Evolutionary conservation across 2,113 vertebrate species (phyloP).

Genomic region (Nesogale talazaci): DNA sequence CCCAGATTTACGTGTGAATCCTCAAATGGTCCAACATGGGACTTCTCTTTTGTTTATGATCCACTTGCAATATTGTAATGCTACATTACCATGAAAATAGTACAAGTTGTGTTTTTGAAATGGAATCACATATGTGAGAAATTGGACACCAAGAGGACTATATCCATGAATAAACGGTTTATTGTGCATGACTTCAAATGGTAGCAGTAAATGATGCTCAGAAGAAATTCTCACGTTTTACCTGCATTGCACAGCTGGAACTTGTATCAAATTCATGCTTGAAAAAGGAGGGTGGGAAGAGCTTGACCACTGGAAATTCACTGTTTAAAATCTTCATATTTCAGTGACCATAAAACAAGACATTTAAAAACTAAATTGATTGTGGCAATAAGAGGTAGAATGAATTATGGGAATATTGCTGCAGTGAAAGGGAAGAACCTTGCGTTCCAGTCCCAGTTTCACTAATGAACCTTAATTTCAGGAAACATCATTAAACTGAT

Average conservation of each 20-base stretch:
- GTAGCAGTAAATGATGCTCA: conserved; percentile 49
- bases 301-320: conserved; percentile 52
- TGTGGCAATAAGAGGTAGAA: conserved; percentile 1
- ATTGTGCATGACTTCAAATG: conserved; percentile 67
- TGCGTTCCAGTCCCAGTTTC: not conserved
- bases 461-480: conserved; percentile 24
- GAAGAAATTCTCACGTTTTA: not conserved
- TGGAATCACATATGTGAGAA: conserved; percentile 75
- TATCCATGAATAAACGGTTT: conserved; percentile 71
- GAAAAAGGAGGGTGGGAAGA: conserved; percentile 46
- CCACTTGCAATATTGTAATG: conserved; percentile 7
- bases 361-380: conserved; percentile 42
- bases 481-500: not conserved
- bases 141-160: conserved; percentile 62
- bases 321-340: conserved; percentile 55
- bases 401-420: not conserved
- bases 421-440: not conserved
- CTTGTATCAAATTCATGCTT: not conserved
- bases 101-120: conserved; percentile 65
- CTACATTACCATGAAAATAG: conserved; percentile 67
- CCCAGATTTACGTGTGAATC: conserved; percentile 18
- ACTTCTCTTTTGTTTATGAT: conserved; percentile 48
- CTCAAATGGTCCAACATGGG: not conserved
- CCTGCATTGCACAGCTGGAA: not conserved
- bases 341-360: conserved; percentile 45